A percentile compares a stretch with the other conserved stretches of the same genome.
phyloP scores from a whole-genome alignment of 2,797 vertebrate species.

The Anas bernieri region DNA sequence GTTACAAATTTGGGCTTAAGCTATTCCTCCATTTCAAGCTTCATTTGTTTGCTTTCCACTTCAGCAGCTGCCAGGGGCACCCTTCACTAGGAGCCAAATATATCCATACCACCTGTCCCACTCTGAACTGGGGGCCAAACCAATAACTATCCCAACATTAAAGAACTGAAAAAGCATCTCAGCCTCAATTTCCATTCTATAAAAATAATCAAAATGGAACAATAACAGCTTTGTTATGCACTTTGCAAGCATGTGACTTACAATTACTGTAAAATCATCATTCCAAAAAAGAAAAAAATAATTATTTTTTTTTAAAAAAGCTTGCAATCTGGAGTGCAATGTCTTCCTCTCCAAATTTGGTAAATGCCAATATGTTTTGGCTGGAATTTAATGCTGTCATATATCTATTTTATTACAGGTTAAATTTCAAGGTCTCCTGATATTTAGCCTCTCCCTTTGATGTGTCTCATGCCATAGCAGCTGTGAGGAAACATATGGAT shows the following conservation, averaged over 20 bases:
- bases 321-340: neutral
- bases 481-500: neutral
- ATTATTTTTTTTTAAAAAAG: neutral
- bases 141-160: neutral
- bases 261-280: conserved; percentile 30
- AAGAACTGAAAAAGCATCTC: conserved; percentile 24
- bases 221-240: conserved; percentile 38
- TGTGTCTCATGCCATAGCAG: neutral
- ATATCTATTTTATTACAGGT: neutral
- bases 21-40: conserved; percentile 23
- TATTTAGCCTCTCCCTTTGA: neutral
- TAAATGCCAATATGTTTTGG: neutral
- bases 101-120: conserved; percentile 45
- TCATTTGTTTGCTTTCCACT: conserved; percentile 43
- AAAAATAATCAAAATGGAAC: neutral
- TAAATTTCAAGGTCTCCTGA: neutral
- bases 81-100: conserved; percentile 28
- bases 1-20: neutral
- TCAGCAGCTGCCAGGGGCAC: conserved; percentile 52
- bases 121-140: neutral
- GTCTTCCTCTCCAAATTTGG: neutral
- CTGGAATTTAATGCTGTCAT: neutral
- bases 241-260: conserved; percentile 20
- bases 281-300: neutral
- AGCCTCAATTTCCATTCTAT: conserved; percentile 18